Conservation (phyloP, 2,113 vertebrate genomes). For the Pseudopodoces humilis region DNA sequence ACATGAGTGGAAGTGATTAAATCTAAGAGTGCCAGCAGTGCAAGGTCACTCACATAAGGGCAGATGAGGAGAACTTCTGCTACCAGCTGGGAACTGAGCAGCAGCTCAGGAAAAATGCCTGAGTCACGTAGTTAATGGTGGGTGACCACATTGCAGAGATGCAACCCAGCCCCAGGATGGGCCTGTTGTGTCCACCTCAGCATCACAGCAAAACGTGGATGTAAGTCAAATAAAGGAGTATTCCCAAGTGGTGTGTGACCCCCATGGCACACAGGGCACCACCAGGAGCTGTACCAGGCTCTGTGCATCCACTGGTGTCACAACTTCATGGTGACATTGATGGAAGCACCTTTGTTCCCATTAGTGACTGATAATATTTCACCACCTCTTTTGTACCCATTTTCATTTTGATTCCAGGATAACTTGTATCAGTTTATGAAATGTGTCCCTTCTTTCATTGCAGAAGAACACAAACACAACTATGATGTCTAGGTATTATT, state of each 20-base stretch:
- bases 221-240: background rate
- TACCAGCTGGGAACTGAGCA: conserved; percentile 1
- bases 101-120: background rate
- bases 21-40: background rate
- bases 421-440: conserved; percentile 50
- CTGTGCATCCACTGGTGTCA: fast-evolving
- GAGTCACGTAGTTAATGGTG: conserved; percentile 26
- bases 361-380: conserved; percentile 38
- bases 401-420: conserved; percentile 48
- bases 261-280: fast-evolving
- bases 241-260: background rate
- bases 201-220: background rate
- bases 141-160: conserved; percentile 14
- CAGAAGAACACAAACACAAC: background rate
- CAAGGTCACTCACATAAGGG: background rate
- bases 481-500: background rate
- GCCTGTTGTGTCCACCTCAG: background rate
- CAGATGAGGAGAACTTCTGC: background rate
- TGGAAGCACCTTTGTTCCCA: background rate
- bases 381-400: conserved; percentile 18
- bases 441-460: conserved; percentile 27
- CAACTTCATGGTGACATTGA: background rate
- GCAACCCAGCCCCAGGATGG: background rate
- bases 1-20: conserved; percentile 10
- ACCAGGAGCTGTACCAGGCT: background rate